Evolutionary conservation across 2,888 invertebrate species (phyloP).

Genomic region (Cremastinae sp.): DNA sequence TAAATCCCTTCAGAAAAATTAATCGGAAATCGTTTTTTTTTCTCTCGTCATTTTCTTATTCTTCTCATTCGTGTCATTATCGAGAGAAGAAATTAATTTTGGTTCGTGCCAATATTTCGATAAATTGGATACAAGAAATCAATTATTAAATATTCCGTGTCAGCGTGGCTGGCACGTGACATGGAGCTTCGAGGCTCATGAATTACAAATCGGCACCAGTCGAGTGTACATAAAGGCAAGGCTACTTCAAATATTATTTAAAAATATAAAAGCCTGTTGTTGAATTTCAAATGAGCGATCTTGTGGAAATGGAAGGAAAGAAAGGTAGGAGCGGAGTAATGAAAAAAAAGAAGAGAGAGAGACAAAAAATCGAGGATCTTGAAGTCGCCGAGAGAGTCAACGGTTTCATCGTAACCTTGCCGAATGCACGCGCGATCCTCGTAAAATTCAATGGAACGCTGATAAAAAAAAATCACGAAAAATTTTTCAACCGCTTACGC

Average conservation of each 20-base stretch:
- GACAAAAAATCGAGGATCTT: neutral
- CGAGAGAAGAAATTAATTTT: conserved; percentile 1
- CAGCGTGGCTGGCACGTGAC: conserved; percentile 37
- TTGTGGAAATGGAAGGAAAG: conserved; percentile 32
- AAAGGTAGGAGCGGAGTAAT: neutral
- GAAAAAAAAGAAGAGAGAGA: conserved; percentile 26
- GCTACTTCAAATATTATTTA: conserved; percentile 65
- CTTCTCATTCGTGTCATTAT: neutral
- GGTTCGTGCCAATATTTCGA: neutral
- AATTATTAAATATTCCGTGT: conserved; percentile 31
- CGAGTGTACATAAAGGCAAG: conserved; percentile 63
- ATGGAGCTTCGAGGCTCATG: conserved; percentile 52
- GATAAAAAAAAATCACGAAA: neutral
- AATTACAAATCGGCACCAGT: conserved; percentile 58
- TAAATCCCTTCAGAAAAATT: conserved; percentile 4
- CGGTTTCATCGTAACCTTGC: conserved; percentile 54
- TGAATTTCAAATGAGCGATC: conserved; percentile 59
- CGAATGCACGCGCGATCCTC: conserved; percentile 38
- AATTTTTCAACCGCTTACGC: conserved; percentile 2
- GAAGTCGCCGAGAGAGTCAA: conserved; percentile 36
- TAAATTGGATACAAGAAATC: neutral
- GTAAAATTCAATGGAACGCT: conserved; percentile 21
- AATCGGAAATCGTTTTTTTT: neutral
- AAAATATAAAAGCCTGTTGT: conserved; percentile 61
- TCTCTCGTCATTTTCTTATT: neutral